Percentiles rank a stretch among this genome's conserved stretches.
Conservation (phyloP, 2,113 vertebrate genomes). For the Prochilodus magdalenae region DNA sequence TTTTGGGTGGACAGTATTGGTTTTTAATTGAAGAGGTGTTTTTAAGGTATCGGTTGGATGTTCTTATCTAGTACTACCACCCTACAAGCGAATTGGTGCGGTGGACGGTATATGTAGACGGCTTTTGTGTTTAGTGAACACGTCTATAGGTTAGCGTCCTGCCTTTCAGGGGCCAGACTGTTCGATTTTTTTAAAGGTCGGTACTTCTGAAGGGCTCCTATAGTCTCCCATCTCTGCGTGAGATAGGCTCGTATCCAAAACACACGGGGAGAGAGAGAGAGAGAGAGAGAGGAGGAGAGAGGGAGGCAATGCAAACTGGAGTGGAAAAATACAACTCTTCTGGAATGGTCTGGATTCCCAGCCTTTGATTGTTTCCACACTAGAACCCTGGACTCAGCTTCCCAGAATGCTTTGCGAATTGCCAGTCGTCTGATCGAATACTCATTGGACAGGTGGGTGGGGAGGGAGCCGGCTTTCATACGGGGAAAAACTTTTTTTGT, state of each 20-base stretch:
- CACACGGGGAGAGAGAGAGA: neutral
- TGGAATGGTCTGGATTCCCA: slow-evolving; percentile 39
- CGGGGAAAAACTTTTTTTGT: slow-evolving; percentile 73
- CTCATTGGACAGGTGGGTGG: neutral
- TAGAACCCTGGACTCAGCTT: slow-evolving; percentile 25
- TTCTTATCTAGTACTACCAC: slow-evolving; percentile 19
- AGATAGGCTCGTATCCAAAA: slow-evolving; percentile 48
- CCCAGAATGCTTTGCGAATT: slow-evolving; percentile 30
- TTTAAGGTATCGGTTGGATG: neutral
- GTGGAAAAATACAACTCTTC: slow-evolving; percentile 25
- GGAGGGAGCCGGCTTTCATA: slow-evolving; percentile 46
- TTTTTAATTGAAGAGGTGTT: slow-evolving; percentile 25
- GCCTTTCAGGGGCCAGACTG: slow-evolving; percentile 3
- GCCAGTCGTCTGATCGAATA: slow-evolving; percentile 12
- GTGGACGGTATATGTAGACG: neutral
- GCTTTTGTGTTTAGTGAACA: neutral
- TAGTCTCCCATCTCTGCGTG: slow-evolving; percentile 39
- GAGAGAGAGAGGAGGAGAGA: neutral
- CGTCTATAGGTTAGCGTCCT: neutral
- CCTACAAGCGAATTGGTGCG: slow-evolving; percentile 12
- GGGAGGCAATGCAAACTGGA: slow-evolving; percentile 39
- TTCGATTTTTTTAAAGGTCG: neutral
- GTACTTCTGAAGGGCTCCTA: slow-evolving; percentile 60
- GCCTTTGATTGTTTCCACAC: slow-evolving; percentile 36
- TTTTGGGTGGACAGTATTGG: neutral